Base-by-base conservation (phyloP, 2,113 vertebrate genomes). In the Phyllostomus discolor region DNA sequence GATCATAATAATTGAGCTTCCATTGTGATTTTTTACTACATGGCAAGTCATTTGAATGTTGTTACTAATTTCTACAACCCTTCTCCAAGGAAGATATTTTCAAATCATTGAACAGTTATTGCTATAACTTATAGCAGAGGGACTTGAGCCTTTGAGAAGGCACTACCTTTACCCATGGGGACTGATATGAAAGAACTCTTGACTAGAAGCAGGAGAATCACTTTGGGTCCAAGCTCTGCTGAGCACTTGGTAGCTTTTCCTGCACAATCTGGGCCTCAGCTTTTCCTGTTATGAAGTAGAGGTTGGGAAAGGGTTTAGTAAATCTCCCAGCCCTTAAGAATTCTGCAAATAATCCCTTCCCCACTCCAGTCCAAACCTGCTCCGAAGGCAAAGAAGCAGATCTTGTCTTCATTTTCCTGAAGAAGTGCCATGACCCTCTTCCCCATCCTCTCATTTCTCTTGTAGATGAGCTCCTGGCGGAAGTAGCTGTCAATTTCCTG, bases 401-500 rank as follows among this genome's bases (percentile, higher is more conserved):
- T 99, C 98, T 99, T 99, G 97, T 99, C 98, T 35, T 99, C 98
- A 7, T 99, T 99, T 85, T 99, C 99, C 96, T 98, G 99, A 96
- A 99, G 96, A 75, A 99, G 98, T 0, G 99, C 96, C 87, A 99
- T 99, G 96, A 99, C 99, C 9, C 99, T 98, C 90, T 97, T 99
- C 1, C 99, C 99, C 99, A 99, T 99, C 86, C 99, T 98, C 98
- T 99, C 99, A 0, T 99, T 99, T 92, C 99, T 99, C 98, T 99
- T 99, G 98, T 99, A 99, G 98, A 99, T 99, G 97, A 99, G 99
- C 97, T 99, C 99, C 98, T 99, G 99, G 64, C 99, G 99, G 98
- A 99, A 99, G 98, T 99, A 99, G 98, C 99, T 99, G 98, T 99
- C 99, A 26, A 99, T 99, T 98, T 99, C 99, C 98, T 98, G 99